Conservation (phyloP, 2,797 vertebrate species). For the Phylloscopus collybita region DNA sequence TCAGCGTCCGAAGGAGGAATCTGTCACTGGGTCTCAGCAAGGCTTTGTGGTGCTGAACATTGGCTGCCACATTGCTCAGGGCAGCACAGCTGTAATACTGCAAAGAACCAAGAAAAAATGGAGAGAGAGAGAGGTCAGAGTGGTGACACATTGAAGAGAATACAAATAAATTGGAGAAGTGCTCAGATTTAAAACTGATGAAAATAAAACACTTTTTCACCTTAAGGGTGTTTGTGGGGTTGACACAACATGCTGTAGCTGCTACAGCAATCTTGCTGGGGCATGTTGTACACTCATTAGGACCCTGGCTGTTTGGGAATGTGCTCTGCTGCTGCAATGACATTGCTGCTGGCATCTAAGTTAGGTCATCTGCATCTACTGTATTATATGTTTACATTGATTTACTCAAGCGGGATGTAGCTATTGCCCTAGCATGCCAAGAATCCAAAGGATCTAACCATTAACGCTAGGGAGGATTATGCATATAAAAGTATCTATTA, state of each 20-base stretch:
- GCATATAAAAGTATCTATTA: not conserved
- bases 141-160: not conserved
- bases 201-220: not conserved
- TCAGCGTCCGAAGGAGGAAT: slow-evolving; percentile 77
- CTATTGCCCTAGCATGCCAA: not conserved
- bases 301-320: not conserved
- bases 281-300: not conserved
- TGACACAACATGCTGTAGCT: not conserved
- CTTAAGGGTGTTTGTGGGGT: not conserved
- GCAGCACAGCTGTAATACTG: slow-evolving; percentile 85
- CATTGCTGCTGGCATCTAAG: not conserved
- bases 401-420: not conserved
- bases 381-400: not conserved
- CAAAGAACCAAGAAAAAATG: not conserved
- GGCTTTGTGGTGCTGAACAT: slow-evolving; percentile 69
- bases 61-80: slow-evolving; percentile 79
- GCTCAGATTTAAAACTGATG: not conserved
- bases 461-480: not conserved
- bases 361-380: not conserved
- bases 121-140: not conserved
- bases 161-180: not conserved
- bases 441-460: not conserved
- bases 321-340: not conserved
- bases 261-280: not conserved
- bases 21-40: slow-evolving; percentile 73